A percentile compares a stretch with the other conserved stretches of the same genome.
Evolutionary conservation across 2,797 vertebrate genomes (phyloP).

Genomic region (Philypnodon macrostomus): DNA sequence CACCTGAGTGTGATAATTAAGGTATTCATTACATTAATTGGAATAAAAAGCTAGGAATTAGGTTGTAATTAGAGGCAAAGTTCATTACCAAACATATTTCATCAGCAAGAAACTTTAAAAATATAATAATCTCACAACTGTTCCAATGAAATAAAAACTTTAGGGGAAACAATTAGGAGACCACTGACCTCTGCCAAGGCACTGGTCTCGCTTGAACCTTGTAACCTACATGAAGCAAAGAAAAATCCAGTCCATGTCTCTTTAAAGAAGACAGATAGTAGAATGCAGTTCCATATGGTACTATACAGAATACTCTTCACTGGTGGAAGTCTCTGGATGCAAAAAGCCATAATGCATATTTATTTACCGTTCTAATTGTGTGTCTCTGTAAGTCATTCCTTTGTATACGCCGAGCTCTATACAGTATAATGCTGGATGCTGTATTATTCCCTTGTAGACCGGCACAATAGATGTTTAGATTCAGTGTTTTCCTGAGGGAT

Average conservation of each 20-base stretch:
- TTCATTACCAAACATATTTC: too few species aligned
- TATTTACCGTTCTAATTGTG: constrained; percentile 19
- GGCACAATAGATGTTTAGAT: constrained; percentile 9
- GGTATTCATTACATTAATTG: neutral
- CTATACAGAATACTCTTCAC: neutral
- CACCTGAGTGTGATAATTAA: neutral
- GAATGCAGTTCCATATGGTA: neutral
- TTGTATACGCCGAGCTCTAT: constrained; percentile 6
- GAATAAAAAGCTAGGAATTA: neutral
- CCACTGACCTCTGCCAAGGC: too few species aligned
- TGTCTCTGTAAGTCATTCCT: constrained; percentile 6
- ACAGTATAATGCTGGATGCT: neutral
- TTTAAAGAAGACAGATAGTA: constrained; percentile 15
- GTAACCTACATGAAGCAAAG: too few species aligned
- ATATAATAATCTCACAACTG: too few species aligned
- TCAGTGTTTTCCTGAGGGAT: constrained; percentile 21
- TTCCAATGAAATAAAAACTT: too few species aligned
- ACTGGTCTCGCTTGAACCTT: too few species aligned
- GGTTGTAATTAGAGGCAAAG: neutral
- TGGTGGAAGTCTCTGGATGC: neutral
- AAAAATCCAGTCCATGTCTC: too few species aligned
- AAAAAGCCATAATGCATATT: neutral
- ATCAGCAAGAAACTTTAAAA: too few species aligned
- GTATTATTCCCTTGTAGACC: constrained; percentile 8
- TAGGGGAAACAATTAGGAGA: too few species aligned